Conservation (phyloP, 92 coral and sea anemone species). For the Muricea muricata region DNA sequence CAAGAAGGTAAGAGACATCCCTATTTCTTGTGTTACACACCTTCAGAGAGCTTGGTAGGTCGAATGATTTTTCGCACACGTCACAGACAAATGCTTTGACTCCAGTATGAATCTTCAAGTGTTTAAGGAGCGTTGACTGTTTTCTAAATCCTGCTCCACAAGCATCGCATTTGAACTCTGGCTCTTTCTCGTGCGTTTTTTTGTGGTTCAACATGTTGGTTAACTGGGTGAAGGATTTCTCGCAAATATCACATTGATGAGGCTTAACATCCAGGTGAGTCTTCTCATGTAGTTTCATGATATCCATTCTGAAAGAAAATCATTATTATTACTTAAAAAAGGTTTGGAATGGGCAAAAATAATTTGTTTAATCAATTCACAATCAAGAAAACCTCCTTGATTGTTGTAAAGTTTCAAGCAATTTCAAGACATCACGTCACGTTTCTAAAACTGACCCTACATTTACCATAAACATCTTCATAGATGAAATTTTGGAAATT, state of each 20-base stretch:
- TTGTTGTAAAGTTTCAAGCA: too few relatives aligned
- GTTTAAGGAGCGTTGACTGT: neutral
- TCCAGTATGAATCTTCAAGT: slow-evolving; percentile 3
- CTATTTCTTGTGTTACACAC: neutral
- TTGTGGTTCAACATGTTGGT: slow-evolving; percentile 16
- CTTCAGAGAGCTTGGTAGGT: neutral
- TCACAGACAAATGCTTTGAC: neutral
- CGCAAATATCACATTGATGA: neutral
- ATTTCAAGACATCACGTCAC: too few relatives aligned
- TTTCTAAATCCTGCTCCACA: neutral
- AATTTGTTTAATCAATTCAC: too few relatives aligned
- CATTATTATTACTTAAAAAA: too few relatives aligned
- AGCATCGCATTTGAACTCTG: neutral
- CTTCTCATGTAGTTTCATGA: slow-evolving; percentile 12
- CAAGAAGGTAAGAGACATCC: too few relatives aligned
- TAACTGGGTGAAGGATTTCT: neutral
- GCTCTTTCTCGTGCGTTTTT: slow-evolving; percentile 7
- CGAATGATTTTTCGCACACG: slow-evolving; percentile 5
- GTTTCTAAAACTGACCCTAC: too few relatives aligned
- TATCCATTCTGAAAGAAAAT: slow-evolving; percentile 2
- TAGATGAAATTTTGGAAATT: too few relatives aligned
- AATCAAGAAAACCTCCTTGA: too few relatives aligned
- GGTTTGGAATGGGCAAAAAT: too few relatives aligned
- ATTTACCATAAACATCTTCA: too few relatives aligned
- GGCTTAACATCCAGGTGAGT: neutral